These are phyloP conservation scores for Plebejus anna DNA, from an alignment of 2,888 invertebrate species.

Conservation along the genomic window DNA sequence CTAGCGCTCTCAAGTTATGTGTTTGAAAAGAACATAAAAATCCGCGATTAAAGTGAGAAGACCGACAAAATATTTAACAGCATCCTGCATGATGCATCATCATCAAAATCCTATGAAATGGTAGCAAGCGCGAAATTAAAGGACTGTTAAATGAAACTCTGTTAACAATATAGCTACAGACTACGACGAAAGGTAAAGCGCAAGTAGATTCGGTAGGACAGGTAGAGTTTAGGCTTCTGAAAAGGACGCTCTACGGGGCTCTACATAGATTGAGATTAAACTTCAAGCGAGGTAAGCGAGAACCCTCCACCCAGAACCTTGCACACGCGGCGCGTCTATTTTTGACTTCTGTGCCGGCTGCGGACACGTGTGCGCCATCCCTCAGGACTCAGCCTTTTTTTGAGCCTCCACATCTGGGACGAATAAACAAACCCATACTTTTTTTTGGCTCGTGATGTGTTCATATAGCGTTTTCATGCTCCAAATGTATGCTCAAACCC, in stretches of 20 bases:
- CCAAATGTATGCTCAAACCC: not conserved
- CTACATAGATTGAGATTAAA: no score
- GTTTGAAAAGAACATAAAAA: not conserved
- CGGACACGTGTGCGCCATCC: conserved; percentile 1
- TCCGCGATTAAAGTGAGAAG: not conserved
- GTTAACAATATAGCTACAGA: not conserved
- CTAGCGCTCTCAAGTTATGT: not conserved
- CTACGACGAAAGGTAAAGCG: not conserved
- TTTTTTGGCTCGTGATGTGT: not conserved
- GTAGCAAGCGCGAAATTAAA: not conserved
- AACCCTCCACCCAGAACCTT: not conserved
- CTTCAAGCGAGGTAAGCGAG: not conserved
- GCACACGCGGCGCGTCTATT: conserved; percentile 6
- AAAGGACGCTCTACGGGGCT: no score
- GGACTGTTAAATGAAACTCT: not conserved
- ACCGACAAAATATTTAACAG: not conserved
- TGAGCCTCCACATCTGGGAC: conserved; percentile 12
- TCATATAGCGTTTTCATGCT: not conserved
- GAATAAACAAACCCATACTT: not conserved
- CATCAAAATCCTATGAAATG: not conserved
- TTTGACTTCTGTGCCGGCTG: conserved; percentile 3
- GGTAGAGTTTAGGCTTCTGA: no score
- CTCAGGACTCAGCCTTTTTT: not conserved
- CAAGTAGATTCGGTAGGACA: no score
- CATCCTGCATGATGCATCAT: not conserved